Percentiles rank a stretch among this genome's conserved stretches.
phyloP scores from a whole-genome alignment of 2,113 vertebrate genomes.

The Candoia aspera region DNA sequence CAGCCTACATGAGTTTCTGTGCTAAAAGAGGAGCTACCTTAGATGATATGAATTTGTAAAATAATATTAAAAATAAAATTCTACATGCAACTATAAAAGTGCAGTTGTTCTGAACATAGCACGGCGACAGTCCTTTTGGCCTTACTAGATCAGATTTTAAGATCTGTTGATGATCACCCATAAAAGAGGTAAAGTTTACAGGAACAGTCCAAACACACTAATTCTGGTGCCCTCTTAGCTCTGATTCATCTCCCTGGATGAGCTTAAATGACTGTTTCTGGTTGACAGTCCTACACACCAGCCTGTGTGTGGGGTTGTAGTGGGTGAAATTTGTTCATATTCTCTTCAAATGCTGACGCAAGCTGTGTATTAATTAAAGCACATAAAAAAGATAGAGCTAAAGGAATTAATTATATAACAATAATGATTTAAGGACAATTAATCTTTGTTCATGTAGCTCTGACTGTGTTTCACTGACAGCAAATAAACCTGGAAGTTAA shows the following conservation, averaged over 20 bases:
- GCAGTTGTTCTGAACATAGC: background rate
- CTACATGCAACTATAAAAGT: background rate
- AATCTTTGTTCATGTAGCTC: constrained; percentile 33
- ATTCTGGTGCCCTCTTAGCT: constrained; percentile 20
- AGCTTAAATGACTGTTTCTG: background rate
- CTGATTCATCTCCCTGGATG: constrained; percentile 38
- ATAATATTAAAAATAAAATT: too few species aligned
- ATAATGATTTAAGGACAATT: constrained; percentile 51
- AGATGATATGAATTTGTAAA: too few species aligned
- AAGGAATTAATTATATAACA: constrained; percentile 33
- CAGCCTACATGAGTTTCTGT: too few species aligned
- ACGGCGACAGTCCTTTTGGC: background rate
- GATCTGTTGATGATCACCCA: background rate
- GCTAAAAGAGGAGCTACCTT: too few species aligned
- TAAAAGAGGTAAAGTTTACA: background rate
- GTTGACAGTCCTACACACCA: constrained; percentile 9
- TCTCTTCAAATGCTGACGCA: constrained; percentile 32
- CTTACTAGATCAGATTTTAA: background rate
- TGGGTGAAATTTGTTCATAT: constrained; percentile 43
- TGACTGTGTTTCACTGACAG: constrained; percentile 41
- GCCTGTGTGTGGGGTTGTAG: constrained; percentile 45
- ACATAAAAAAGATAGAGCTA: constrained; percentile 46
- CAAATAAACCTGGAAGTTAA: constrained; percentile 39
- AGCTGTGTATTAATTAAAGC: constrained; percentile 36
- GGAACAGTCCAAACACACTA: background rate